Percentiles rank a stretch among this genome's conserved stretches.
These are phyloP conservation scores for Sciaenops ocellatus DNA, from an alignment of 2,797 vertebrate genomes.

Conservation along the genomic window DNA sequence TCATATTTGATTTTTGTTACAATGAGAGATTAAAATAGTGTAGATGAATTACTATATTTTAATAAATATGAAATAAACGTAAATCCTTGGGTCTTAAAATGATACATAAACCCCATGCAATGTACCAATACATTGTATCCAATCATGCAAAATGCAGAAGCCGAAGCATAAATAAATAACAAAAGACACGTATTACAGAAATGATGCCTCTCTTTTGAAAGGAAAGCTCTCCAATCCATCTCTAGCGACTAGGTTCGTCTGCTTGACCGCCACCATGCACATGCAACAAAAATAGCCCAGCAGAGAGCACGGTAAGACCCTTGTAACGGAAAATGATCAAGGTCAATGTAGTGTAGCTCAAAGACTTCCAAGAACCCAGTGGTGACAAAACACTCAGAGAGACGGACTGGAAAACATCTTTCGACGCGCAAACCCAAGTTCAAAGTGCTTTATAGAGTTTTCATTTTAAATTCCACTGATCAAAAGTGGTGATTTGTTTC, in stretches of 20 bases:
- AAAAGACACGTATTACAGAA: constrained; percentile 30
- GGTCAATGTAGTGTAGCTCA: constrained; percentile 54
- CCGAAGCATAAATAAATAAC: constrained; percentile 43
- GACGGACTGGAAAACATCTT: background rate
- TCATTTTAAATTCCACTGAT: too few species aligned
- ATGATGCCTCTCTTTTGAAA: constrained; percentile 25
- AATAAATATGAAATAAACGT: background rate
- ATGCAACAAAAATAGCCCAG: constrained; percentile 66
- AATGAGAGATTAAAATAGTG: background rate
- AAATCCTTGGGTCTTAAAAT: background rate
- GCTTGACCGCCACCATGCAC: constrained; percentile 52
- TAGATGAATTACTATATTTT: background rate
- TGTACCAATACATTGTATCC: background rate
- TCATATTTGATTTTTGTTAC: background rate
- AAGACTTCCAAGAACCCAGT: constrained; percentile 29
- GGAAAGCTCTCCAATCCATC: constrained; percentile 5
- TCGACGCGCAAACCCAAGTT: too few species aligned
- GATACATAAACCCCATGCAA: constrained; percentile 5
- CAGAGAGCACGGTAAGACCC: constrained; percentile 31
- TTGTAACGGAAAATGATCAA: constrained; percentile 60
- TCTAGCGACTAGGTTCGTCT: constrained; percentile 24
- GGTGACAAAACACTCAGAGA: constrained; percentile 19
- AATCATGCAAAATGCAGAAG: constrained; percentile 37
- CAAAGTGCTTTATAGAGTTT: too few species aligned
- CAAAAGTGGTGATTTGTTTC: background rate